phyloP scores from a whole-genome alignment of 1,140 invertebrate species.

The Trichomalopsis sarcophagae region DNA sequence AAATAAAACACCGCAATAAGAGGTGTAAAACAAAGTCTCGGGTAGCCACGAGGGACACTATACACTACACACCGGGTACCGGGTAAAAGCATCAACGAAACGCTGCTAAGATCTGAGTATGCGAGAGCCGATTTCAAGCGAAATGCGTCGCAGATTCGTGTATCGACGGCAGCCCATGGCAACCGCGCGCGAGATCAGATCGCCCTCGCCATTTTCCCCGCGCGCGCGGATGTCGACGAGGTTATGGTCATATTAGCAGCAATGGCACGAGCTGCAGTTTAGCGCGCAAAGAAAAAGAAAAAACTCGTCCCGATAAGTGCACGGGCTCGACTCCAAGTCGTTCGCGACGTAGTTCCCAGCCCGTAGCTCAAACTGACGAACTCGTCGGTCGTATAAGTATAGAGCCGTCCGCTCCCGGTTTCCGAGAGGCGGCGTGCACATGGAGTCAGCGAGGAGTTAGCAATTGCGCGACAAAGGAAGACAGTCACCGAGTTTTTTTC shows the following conservation, averaged over 20 bases:
- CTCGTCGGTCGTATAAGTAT: not conserved
- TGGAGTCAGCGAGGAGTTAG: not conserved
- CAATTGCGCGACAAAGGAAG: not conserved
- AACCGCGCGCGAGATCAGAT: not conserved
- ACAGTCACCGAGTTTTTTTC: too few species aligned
- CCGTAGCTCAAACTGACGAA: too few species aligned
- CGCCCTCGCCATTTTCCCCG: not conserved
- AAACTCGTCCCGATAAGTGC: not conserved
- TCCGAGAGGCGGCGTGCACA: not conserved
- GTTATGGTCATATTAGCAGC: not conserved
- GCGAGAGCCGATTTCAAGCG: not conserved
- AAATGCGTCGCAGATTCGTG: constrained; percentile 8
- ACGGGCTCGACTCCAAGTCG: too few species aligned
- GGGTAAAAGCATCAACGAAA: not conserved
- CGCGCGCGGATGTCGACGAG: not conserved
- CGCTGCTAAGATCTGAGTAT: too few species aligned
- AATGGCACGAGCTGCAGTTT: not conserved
- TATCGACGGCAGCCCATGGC: constrained; percentile 1
- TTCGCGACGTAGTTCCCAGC: too few species aligned
- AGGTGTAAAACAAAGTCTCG: not conserved
- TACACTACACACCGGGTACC: too few species aligned
- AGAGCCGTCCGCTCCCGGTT: not conserved
- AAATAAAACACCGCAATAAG: not conserved
- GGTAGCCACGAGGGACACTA: too few species aligned
- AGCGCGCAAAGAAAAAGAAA: not conserved